Conservation (phyloP, 2,888 invertebrate species). For the Phengaris alcon region DNA sequence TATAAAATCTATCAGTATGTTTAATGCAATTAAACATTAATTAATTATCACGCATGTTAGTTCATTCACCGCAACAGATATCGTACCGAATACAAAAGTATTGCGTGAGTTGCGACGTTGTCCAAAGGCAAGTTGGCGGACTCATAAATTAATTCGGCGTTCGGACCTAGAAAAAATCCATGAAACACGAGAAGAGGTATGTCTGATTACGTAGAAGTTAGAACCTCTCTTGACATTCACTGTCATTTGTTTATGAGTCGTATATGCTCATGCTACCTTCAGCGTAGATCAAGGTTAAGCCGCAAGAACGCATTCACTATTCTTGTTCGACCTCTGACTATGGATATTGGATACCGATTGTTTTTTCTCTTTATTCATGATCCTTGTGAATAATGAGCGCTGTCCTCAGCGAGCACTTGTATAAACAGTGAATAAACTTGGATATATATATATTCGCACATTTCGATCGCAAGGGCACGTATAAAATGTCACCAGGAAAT, state of each 20-base stretch:
- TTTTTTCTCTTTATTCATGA: slow-evolving; percentile 59
- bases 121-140: background rate
- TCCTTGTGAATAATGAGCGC: slow-evolving; percentile 69
- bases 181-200: background rate
- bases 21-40: background rate
- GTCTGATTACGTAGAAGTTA: background rate
- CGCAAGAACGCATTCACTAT: slow-evolving; percentile 59
- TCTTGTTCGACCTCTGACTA: slow-evolving; percentile 60
- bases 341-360: slow-evolving; percentile 63
- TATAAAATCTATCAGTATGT: background rate
- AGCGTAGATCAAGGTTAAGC: slow-evolving; percentile 61
- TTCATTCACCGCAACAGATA: background rate
- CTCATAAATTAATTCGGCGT: background rate
- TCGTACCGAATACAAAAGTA: background rate
- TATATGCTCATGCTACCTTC: slow-evolving; percentile 40
- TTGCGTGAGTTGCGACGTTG: background rate
- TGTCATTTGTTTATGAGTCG: slow-evolving; percentile 31
- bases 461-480: slow-evolving; percentile 35
- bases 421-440: slow-evolving; percentile 57
- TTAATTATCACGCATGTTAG: background rate
- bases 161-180: background rate
- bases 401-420: slow-evolving; percentile 64
- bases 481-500: slow-evolving; percentile 39
- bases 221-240: slow-evolving; percentile 18
- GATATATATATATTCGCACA: slow-evolving; percentile 38